phyloP scores from a whole-genome alignment of 2,888 invertebrate species.

The Pristionchus japonicus region DNA sequence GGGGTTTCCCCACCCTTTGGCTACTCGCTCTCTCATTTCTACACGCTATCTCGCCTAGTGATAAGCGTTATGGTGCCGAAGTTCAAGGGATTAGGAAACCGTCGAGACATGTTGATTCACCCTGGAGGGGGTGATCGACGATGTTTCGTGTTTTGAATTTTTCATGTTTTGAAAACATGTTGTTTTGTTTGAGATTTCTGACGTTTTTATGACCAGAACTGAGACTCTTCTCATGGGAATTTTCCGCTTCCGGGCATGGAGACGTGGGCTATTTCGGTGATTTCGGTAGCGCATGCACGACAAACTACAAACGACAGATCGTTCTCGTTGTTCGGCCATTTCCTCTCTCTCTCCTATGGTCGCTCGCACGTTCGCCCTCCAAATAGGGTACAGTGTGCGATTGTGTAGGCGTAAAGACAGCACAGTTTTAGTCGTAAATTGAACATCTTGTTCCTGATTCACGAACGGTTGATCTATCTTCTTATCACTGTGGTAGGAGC shows the following conservation, averaged over 20 bases:
- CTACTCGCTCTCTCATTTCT: neutral
- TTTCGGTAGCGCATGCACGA: neutral
- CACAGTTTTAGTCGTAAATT: too few relatives aligned
- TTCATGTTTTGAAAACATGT: neutral
- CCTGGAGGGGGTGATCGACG: neutral
- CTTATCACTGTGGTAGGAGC: too few relatives aligned
- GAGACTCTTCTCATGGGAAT: neutral
- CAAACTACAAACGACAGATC: neutral
- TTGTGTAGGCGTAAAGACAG: too few relatives aligned
- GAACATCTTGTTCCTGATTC: too few relatives aligned
- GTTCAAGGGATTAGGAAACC: neutral
- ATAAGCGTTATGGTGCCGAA: neutral
- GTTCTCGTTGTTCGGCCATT: neutral
- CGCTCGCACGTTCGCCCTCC: neutral
- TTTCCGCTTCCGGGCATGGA: too few relatives aligned
- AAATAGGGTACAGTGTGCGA: neutral
- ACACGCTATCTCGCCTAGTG: neutral
- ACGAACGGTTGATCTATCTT: too few relatives aligned
- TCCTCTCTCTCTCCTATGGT: neutral
- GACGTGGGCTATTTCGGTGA: neutral
- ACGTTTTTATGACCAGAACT: neutral
- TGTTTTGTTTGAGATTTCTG: neutral
- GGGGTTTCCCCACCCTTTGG: neutral
- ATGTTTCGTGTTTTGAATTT: neutral
- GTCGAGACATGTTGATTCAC: neutral